Conservation (phyloP, 2,797 vertebrate genomes). For the Echeneis naucrates region DNA sequence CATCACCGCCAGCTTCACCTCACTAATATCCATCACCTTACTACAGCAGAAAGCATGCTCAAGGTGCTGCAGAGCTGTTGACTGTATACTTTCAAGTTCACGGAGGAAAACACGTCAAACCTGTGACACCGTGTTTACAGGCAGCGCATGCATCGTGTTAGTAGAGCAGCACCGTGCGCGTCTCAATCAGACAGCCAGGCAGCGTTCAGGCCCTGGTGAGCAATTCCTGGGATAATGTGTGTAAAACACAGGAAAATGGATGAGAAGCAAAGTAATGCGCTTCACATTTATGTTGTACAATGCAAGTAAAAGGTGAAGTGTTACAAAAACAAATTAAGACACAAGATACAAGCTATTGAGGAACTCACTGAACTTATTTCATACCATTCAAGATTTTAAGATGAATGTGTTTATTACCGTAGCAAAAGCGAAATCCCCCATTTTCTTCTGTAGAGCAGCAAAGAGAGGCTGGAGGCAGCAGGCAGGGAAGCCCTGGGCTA, state of each 20-base stretch:
- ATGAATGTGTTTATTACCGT: not conserved
- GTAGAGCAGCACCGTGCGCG: not conserved
- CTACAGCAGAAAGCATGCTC: too few species aligned
- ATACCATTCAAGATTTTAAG: not conserved
- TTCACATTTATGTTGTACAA: not conserved
- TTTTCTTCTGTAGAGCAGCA: slow-evolving; percentile 7
- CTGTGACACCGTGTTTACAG: not conserved
- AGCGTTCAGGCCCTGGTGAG: not conserved
- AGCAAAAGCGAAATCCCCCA: not conserved
- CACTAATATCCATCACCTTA: too few species aligned
- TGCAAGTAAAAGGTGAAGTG: not conserved
- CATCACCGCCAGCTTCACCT: too few species aligned
- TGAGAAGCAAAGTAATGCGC: not conserved
- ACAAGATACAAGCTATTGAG: not conserved
- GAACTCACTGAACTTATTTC: not conserved
- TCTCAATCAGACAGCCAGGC: not conserved
- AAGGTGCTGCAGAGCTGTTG: not conserved
- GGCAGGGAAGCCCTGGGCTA: not conserved
- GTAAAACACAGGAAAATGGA: not conserved
- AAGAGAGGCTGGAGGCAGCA: slow-evolving; percentile 4
- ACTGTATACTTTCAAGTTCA: too few species aligned
- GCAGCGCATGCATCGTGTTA: not conserved
- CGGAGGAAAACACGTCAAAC: not conserved
- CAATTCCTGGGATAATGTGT: not conserved
- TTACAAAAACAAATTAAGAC: not conserved